Evolutionary conservation across 2,113 vertebrate species (phyloP).

Genomic region (Scartelaos histophorus): DNA sequence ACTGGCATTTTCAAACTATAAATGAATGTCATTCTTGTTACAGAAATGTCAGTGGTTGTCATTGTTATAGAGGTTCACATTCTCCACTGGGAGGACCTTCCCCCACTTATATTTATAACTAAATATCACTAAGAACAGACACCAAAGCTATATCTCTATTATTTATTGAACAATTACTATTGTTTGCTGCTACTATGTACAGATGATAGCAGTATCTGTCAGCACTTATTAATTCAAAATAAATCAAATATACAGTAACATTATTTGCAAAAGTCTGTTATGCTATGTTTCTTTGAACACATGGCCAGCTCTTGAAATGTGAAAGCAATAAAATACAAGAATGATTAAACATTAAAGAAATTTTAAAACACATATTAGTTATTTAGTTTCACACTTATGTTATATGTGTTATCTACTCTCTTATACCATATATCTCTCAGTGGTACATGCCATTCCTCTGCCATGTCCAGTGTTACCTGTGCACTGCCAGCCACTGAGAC

Average conservation of each 20-base stretch:
- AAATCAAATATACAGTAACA: neutral
- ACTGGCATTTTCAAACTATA: slow-evolving; percentile 49
- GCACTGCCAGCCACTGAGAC: slow-evolving; percentile 12
- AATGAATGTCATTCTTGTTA: slow-evolving; percentile 69
- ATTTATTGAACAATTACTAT: slow-evolving; percentile 53
- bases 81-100: slow-evolving; percentile 39
- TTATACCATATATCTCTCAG: neutral
- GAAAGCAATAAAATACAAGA: neutral
- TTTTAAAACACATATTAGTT: neutral
- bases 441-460: neutral
- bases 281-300: neutral
- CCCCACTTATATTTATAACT: slow-evolving; percentile 65
- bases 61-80: slow-evolving; percentile 30
- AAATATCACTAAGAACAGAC: slow-evolving; percentile 50
- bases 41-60: slow-evolving; percentile 62
- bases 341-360: neutral
- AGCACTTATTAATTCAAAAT: neutral
- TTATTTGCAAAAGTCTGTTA: neutral
- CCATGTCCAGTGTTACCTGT: slow-evolving; percentile 28
- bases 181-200: neutral
- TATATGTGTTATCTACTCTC: neutral
- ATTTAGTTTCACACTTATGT: too few relatives aligned
- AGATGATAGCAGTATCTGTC: neutral
- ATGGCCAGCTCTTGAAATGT: neutral
- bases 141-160: slow-evolving; percentile 38